Percentiles rank a stretch among this genome's conserved stretches.
Evolutionary conservation across 2,113 vertebrate species (phyloP).

Genomic region (Odontesthes bonariensis): DNA sequence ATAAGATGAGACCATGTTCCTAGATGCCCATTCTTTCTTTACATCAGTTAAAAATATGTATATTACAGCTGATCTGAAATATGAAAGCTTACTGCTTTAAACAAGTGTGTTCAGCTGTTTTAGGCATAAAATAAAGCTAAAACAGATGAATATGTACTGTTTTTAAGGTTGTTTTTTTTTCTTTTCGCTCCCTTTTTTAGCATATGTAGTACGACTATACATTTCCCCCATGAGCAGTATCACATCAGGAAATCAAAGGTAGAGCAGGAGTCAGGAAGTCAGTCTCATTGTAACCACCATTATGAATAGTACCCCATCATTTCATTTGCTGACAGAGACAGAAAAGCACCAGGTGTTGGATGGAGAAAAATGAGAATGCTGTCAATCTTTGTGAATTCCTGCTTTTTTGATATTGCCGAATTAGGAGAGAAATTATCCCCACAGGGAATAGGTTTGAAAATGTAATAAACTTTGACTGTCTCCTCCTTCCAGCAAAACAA

Average conservation of each 20-base stretch:
- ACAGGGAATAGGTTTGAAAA: no score
- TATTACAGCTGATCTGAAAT: conserved; percentile 28
- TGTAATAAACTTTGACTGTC: no score
- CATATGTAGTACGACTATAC: no score
- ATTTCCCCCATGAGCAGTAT: no score
- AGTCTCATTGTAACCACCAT: neutral
- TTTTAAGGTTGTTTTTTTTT: neutral
- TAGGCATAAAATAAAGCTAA: conserved; percentile 15
- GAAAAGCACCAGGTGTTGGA: conserved; percentile 20
- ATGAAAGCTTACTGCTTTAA: neutral
- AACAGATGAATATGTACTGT: conserved; percentile 11
- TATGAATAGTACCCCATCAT: conserved; percentile 1
- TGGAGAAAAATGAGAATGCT: neutral
- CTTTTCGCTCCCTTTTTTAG: no score
- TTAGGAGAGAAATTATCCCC: no score
- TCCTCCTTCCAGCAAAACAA: no score
- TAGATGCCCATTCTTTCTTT: conserved; percentile 55
- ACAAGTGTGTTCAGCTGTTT: conserved; percentile 8
- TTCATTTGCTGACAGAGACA: conserved; percentile 22
- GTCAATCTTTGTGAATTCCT: neutral
- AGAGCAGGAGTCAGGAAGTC: neutral
- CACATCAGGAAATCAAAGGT: neutral
- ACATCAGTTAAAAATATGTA: conserved; percentile 48
- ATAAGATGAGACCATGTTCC: conserved; percentile 54
- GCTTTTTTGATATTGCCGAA: neutral